Percentiles rank a stretch among this genome's conserved stretches.
Conservation (phyloP, 2,888 invertebrate genomes). For the Liodrosophila aerea region DNA sequence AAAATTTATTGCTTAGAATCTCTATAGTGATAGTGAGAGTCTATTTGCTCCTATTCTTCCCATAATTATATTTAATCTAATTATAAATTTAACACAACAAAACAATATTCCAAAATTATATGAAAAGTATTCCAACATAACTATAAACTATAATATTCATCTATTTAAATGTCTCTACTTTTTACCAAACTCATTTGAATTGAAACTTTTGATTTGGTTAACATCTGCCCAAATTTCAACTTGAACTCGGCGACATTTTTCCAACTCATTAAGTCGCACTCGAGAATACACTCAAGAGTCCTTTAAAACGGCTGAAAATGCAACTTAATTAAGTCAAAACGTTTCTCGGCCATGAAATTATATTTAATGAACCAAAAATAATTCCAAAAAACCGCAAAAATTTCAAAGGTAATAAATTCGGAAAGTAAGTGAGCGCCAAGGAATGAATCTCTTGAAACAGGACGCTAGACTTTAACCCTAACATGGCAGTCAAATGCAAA, state of each 20-base stretch:
- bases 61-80: too few species aligned
- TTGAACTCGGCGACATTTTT: conserved; percentile 53
- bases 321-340: conserved; percentile 68
- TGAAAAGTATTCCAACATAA: too few species aligned
- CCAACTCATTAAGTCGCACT: conserved; percentile 58
- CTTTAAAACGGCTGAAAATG: conserved; percentile 25
- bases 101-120: too few species aligned
- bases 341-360: conserved; percentile 52
- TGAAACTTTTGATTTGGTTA: not conserved
- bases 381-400: conserved; percentile 65
- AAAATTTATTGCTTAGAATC: too few species aligned
- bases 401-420: conserved; percentile 58
- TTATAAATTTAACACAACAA: not conserved
- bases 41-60: too few species aligned
- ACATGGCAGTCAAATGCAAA: conserved; percentile 55
- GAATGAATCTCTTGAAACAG: too few species aligned
- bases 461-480: conserved; percentile 42
- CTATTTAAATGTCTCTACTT: too few species aligned
- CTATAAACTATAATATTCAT: too few species aligned
- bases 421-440: conserved; percentile 26
- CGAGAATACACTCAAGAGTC: conserved; percentile 32
- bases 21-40: too few species aligned
- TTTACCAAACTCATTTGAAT: too few species aligned
- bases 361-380: conserved; percentile 75
- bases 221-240: conserved; percentile 24